Conservation (phyloP, 2,888 invertebrate genomes). For the Coelopa pilipes region DNA sequence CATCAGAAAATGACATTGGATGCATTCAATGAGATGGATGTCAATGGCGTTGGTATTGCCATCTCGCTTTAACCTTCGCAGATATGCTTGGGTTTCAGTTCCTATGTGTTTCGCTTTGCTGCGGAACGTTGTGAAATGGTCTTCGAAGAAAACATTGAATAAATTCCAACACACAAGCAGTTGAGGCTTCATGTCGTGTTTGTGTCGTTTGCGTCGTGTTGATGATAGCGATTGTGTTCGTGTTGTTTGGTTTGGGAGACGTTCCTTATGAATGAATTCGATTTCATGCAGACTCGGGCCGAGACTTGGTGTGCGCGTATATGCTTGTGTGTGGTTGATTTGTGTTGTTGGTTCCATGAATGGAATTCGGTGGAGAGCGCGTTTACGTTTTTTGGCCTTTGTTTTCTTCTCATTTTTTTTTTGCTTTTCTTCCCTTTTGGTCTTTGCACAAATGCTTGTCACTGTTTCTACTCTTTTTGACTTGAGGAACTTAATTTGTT, state of each 20-base stretch:
- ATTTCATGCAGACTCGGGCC: slow-evolving; percentile 28
- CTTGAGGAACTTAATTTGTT: too few relatives aligned
- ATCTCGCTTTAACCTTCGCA: slow-evolving; percentile 19
- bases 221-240: slow-evolving; percentile 13
- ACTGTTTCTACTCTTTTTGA: too few relatives aligned
- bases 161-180: slow-evolving; percentile 47
- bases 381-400: slow-evolving; percentile 11
- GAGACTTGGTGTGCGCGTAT: slow-evolving; percentile 24
- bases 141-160: slow-evolving; percentile 28
- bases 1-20: slow-evolving; percentile 34
- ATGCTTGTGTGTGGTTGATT: slow-evolving; percentile 35
- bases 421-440: too few relatives aligned
- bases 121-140: slow-evolving; percentile 37
- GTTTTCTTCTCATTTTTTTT: too few relatives aligned
- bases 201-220: slow-evolving; percentile 27
- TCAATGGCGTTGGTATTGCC: slow-evolving; percentile 39
- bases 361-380: slow-evolving; percentile 32
- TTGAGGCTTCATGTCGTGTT: slow-evolving; percentile 27
- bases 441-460: too few relatives aligned
- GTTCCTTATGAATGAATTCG: slow-evolving; percentile 55
- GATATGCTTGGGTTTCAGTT: neutral
- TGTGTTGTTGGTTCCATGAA: slow-evolving; percentile 42
- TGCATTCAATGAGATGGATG: slow-evolving; percentile 28
- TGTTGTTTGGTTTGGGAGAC: slow-evolving; percentile 25
- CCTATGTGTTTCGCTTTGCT: slow-evolving; percentile 9